A percentile compares a stretch with the other conserved stretches of the same genome.
Evolutionary conservation across 1,140 invertebrate genomes (phyloP).

Genomic region (Lepidurus apus): DNA sequence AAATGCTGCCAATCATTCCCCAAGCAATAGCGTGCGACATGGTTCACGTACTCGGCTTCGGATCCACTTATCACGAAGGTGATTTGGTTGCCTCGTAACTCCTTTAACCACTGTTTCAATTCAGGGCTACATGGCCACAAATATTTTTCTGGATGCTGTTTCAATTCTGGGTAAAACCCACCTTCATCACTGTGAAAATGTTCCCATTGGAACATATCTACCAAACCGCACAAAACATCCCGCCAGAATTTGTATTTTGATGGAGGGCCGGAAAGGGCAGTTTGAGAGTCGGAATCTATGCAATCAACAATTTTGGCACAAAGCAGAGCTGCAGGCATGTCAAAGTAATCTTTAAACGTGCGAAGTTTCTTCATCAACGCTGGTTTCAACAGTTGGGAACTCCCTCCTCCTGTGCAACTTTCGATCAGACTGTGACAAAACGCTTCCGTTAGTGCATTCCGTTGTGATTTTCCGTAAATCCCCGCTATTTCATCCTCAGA

Average conservation of each 20-base stretch:
- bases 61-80: constrained; percentile 72
- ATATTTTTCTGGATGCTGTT: constrained; percentile 57
- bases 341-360: constrained; percentile 69
- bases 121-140: constrained; percentile 54
- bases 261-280: constrained; percentile 35
- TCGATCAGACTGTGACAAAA: constrained; percentile 52
- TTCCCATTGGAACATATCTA: constrained; percentile 57
- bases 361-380: constrained; percentile 55
- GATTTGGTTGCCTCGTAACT: constrained; percentile 53
- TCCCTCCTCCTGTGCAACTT: constrained; percentile 54
- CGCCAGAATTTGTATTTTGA: constrained; percentile 58
- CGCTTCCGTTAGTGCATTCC: constrained; percentile 48
- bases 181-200: constrained; percentile 54
- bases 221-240: constrained; percentile 58
- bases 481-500: constrained; percentile 53
- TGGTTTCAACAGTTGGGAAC: background rate
- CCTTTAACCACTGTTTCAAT: constrained; percentile 59
- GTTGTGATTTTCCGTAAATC: constrained; percentile 54
- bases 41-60: constrained; percentile 63
- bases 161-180: constrained; percentile 58
- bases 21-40: constrained; percentile 58
- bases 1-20: constrained; percentile 63
- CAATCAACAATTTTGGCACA: constrained; percentile 67
- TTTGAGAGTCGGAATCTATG: constrained; percentile 53
- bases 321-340: constrained; percentile 59